These are phyloP conservation scores for Urechis unicinctus DNA, from an alignment of 2,888 invertebrate genomes.

Conservation along the genomic window DNA sequence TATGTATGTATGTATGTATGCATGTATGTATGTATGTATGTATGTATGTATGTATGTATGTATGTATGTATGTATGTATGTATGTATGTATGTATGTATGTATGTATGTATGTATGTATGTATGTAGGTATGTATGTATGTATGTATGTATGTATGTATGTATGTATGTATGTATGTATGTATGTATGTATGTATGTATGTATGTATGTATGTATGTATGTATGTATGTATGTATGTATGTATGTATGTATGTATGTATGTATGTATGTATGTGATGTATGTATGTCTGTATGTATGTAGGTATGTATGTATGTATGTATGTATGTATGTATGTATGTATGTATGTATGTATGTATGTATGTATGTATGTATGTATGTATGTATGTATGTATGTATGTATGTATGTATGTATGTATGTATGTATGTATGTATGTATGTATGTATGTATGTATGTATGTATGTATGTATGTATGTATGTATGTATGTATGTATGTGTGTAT, in stretches of 20 bases:
- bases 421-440: too few relatives aligned
- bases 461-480: neutral
- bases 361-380: too few relatives aligned
- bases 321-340: too few relatives aligned
- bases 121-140: neutral
- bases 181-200: neutral
- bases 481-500: constrained; percentile 1
- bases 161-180: neutral
- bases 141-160: constrained; percentile 2
- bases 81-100: neutral
- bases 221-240: neutral
- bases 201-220: neutral
- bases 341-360: too few relatives aligned
- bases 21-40: neutral
- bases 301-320: too few relatives aligned
- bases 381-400: too few relatives aligned
- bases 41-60: neutral
- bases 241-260: neutral
- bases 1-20: neutral
- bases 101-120: too few relatives aligned
- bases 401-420: too few relatives aligned
- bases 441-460: too few relatives aligned
- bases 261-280: too few relatives aligned
- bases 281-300: too few relatives aligned
- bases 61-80: neutral